Conservation (phyloP, 2,888 invertebrate species). For the Metalampra italica region DNA sequence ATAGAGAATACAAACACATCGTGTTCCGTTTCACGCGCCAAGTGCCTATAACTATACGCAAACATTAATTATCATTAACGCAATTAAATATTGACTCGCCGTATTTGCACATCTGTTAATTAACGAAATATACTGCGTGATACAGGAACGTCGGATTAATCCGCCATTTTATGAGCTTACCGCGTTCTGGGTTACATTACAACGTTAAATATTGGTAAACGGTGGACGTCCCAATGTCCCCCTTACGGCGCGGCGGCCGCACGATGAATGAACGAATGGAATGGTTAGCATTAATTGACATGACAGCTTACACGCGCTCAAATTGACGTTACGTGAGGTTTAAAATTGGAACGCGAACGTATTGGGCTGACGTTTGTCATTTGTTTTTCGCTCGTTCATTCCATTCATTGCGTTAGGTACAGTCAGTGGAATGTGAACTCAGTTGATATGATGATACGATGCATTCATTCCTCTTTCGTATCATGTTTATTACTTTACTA, state of each 20-base stretch:
- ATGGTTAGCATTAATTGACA: neutral
- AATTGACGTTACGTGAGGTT: neutral
- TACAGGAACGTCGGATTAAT: no score
- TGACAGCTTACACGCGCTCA: neutral
- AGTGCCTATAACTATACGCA: neutral
- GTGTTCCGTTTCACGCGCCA: no score
- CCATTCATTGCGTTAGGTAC: no score
- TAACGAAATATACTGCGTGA: no score
- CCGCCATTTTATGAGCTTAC: no score
- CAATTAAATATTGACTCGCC: neutral
- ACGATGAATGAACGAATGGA: neutral
- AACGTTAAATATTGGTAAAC: neutral
- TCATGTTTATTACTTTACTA: no score
- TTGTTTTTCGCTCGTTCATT: neutral
- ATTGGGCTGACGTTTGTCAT: neutral
- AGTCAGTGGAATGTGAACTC: no score
- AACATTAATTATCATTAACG: neutral
- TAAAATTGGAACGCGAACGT: neutral
- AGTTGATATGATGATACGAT: no score
- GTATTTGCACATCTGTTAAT: neutral
- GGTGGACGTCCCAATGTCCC: neutral
- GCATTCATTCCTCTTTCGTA: no score
- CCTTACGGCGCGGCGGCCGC: neutral
- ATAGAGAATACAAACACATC: no score
- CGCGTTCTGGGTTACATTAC: neutral